A percentile compares a stretch with the other conserved stretches of the same genome.
Evolutionary conservation across 1,140 invertebrate genomes (phyloP).

Genomic region (Orchesella cincta): DNA sequence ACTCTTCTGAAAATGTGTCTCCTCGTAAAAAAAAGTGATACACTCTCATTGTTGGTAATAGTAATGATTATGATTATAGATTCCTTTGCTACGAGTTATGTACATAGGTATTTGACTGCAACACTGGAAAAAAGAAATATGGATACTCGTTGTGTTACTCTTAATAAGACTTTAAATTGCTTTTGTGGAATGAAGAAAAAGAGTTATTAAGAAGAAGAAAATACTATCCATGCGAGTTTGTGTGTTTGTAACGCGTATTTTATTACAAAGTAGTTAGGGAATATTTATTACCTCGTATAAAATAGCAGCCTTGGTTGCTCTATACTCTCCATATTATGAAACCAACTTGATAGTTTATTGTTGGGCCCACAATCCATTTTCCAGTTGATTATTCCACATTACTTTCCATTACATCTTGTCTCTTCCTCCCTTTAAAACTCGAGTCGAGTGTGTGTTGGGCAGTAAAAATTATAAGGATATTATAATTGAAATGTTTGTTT

Average conservation of each 20-base stretch:
- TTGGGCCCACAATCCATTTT: background rate
- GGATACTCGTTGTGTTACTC: background rate
- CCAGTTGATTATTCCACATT: background rate
- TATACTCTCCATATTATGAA: background rate
- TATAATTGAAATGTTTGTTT: slow-evolving; percentile 14
- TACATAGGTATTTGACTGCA: background rate
- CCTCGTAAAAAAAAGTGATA: background rate
- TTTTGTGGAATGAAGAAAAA: slow-evolving; percentile 2
- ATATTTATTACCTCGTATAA: slow-evolving; percentile 19
- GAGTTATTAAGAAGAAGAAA: background rate
- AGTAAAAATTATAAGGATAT: background rate
- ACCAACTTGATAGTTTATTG: background rate
- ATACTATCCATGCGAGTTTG: background rate
- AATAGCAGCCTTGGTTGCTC: background rate
- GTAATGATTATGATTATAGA: background rate
- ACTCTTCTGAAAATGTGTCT: no score
- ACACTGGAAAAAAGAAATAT: background rate
- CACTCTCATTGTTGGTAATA: background rate
- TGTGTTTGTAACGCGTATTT: background rate
- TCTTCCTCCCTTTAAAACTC: background rate
- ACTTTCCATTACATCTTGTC: background rate
- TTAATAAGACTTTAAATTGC: background rate
- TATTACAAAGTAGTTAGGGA: slow-evolving; percentile 14
- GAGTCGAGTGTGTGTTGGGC: background rate
- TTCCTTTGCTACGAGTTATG: no score